Evolutionary conservation across 2,797 vertebrate species (phyloP), one percentile per base, ranked within the genome.

Genomic region (Catharus ustulatus): DNA sequence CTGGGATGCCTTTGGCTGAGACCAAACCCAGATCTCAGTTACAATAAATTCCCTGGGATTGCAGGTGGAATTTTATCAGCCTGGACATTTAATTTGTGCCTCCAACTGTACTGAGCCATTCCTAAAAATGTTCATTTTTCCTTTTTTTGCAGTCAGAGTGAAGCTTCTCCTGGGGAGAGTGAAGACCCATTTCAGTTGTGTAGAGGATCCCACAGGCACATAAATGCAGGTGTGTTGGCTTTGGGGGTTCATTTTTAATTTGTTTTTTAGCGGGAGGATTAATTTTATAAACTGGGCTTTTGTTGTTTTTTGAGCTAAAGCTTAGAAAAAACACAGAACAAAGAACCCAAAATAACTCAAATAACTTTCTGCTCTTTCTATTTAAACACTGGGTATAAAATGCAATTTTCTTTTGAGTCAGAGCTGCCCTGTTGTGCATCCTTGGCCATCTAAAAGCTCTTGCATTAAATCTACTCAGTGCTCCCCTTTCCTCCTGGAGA

Each of bases 201-300:
- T 52, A 58, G 94, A 85, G 82, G 84, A 92, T 72, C 92, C 91
- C 75, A 94, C 92, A 98, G 92, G 89, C 83, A 97, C 94, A 98
- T 98, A 98, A 98, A 98, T 98, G 98, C 98, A 98, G 97, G 98
- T 98, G 74, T 42, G 96, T 94, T 69, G 72, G 26, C 43, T 91
- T 69, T 57, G 81, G 49, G 49, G 18, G 4, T 58, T 74, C 9
- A 32, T 40, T 69, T 30, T 80, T 75, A 4, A n/a, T 52, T 81
- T 68, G 22, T 1, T 63, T 88, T 84, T 55, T 5, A 0, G 61
- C 72, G 64, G 68, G 73, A 58, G 64, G 57, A 36, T 92, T 57
- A 8, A 46, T 30, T 82, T 61, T 0, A 10, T 57, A 12, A 94
- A 27, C 21, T 40, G 69, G 58, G 17, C 22, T 64, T 82, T 68